Evolutionary conservation across 2,888 invertebrate species (phyloP).

Genomic region (Flabesymbios commensalis): DNA sequence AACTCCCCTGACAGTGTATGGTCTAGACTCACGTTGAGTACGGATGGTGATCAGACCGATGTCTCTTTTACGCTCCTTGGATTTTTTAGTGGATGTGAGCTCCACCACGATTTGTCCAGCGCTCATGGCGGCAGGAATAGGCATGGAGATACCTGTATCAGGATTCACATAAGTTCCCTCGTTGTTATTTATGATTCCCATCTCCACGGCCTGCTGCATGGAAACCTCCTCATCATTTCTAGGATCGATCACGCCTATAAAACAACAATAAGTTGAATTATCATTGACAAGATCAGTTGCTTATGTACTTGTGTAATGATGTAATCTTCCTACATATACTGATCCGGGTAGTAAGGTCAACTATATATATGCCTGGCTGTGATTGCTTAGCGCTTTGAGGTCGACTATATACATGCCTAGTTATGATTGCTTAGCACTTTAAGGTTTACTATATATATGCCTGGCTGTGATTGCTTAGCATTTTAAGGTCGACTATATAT

Average conservation of each 20-base stretch:
- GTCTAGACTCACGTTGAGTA: slow-evolving; percentile 45
- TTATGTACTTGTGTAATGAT: too few relatives aligned
- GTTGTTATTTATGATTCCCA: slow-evolving; percentile 30
- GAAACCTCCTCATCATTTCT: slow-evolving; percentile 26
- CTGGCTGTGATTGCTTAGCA: too few relatives aligned
- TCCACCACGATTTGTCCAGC: slow-evolving; percentile 48
- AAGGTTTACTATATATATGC: too few relatives aligned
- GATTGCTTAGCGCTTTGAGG: too few relatives aligned
- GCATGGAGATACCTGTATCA: slow-evolving; percentile 27
- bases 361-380: too few relatives aligned
- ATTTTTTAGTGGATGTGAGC: slow-evolving; percentile 47
- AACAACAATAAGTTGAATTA: too few relatives aligned
- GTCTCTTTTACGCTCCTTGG: slow-evolving; percentile 52
- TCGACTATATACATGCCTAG: too few relatives aligned
- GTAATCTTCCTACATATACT: too few relatives aligned
- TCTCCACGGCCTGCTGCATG: slow-evolving; percentile 27
- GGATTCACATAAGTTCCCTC: slow-evolving; percentile 32
- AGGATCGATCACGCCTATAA: slow-evolving; percentile 27
- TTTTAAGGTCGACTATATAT: too few relatives aligned
- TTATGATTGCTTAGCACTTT: too few relatives aligned
- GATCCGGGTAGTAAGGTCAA: too few relatives aligned
- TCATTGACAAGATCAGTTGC: too few relatives aligned
- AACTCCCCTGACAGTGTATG: slow-evolving; percentile 41
- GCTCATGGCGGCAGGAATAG: slow-evolving; percentile 55
- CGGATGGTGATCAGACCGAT: slow-evolving; percentile 57